Conservation (phyloP, 2,888 invertebrate species). For the Shargacucullia verbasci region DNA sequence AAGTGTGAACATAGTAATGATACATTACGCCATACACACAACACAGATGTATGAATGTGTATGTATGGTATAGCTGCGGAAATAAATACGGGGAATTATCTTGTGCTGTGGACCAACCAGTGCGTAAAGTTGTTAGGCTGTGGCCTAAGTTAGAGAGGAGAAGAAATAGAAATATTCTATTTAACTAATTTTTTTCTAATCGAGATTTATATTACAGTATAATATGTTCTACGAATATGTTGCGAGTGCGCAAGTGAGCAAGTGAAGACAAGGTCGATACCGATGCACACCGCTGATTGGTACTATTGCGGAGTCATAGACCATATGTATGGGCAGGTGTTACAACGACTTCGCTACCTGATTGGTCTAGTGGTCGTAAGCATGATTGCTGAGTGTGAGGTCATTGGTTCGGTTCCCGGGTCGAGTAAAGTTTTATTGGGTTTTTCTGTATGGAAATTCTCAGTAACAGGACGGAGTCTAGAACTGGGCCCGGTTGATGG, state of each 20-base stretch:
- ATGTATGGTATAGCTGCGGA: constrained; percentile 60
- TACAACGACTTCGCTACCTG: too few species aligned
- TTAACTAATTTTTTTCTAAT: too few species aligned
- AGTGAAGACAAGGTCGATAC: constrained; percentile 39
- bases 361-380: too few species aligned
- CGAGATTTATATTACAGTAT: too few species aligned
- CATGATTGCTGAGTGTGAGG: too few species aligned
- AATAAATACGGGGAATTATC: constrained; percentile 58
- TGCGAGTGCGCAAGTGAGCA: constrained; percentile 25
- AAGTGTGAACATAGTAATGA: constrained; percentile 66
- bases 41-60: constrained; percentile 38
- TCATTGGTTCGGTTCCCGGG: too few species aligned
- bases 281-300: constrained; percentile 18
- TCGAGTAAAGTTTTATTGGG: too few species aligned
- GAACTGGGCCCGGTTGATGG: too few species aligned
- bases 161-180: too few species aligned
- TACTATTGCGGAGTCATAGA: neutral
- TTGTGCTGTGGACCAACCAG: constrained; percentile 66
- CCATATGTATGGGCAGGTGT: neutral
- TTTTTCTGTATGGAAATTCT: too few species aligned
- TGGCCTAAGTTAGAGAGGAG: constrained; percentile 35
- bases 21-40: constrained; percentile 59
- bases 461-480: too few species aligned
- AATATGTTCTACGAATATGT: constrained; percentile 1
- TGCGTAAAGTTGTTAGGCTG: constrained; percentile 68